Percentiles rank a stretch among this genome's conserved stretches.
Conservation (phyloP, 2,113 vertebrate genomes). For the Dasyurus viverrinus region DNA sequence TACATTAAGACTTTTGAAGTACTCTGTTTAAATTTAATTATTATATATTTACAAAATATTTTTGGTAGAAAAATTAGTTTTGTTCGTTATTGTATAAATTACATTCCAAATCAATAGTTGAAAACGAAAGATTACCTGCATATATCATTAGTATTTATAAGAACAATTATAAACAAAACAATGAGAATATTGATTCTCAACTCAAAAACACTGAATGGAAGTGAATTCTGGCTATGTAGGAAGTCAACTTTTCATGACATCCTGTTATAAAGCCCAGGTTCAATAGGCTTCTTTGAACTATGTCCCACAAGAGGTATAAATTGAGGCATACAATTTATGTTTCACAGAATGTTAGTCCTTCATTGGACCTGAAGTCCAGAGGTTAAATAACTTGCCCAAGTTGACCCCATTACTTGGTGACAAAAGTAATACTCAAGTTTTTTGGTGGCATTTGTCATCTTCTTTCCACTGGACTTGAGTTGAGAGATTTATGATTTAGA, state of each 20-base stretch:
- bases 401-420: slow-evolving; percentile 26
- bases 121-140: slow-evolving; percentile 18
- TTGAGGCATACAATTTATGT: slow-evolving; percentile 26
- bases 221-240: slow-evolving; percentile 57
- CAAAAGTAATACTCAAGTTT: not conserved
- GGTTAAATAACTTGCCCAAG: slow-evolving; percentile 45
- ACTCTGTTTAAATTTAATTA: not conserved
- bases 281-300: slow-evolving; percentile 37
- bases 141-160: slow-evolving; percentile 54
- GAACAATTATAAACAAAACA: slow-evolving; percentile 58
- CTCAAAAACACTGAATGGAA: slow-evolving; percentile 59
- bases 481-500: too few species aligned
- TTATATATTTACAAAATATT: too few species aligned
- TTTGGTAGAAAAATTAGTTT: not conserved
- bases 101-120: slow-evolving; percentile 1
- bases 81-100: not conserved
- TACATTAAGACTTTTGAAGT: not conserved
- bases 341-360: not conserved
- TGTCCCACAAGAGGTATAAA: slow-evolving; percentile 47
- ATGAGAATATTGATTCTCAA: slow-evolving; percentile 58
- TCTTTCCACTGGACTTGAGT: too few species aligned
- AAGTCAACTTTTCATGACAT: slow-evolving; percentile 44
- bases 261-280: not conserved
- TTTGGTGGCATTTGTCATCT: too few species aligned
- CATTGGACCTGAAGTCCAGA: slow-evolving; percentile 48